phyloP scores from a whole-genome alignment of 2,888 invertebrate genomes.

The Pristionchus exspectatus region DNA sequence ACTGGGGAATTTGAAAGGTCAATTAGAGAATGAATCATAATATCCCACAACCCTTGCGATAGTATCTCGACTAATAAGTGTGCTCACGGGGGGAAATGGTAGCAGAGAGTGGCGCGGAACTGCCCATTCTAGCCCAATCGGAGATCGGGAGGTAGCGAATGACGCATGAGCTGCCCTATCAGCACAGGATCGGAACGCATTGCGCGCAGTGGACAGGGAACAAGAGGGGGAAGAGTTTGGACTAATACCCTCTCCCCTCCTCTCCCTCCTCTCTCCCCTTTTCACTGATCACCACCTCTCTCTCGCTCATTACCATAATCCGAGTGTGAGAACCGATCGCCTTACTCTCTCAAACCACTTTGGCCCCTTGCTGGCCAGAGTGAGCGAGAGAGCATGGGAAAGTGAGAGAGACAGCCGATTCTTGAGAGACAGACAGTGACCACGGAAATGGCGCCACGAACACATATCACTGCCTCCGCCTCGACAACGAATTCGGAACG shows the following conservation, averaged over 20 bases:
- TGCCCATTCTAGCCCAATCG: no score
- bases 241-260: background rate
- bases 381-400: no score
- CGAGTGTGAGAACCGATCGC: background rate
- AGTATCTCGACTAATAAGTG: no score
- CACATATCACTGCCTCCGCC: background rate
- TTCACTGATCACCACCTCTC: background rate
- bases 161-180: background rate
- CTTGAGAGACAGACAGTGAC: background rate
- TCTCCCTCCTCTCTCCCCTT: background rate
- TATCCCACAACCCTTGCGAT: no score
- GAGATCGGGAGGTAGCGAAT: no score
- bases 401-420: no score
- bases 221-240: background rate
- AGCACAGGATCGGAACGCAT: background rate
- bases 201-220: background rate
- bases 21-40: no score
- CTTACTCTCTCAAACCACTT: no score
- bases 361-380: no score
- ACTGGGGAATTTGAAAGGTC: no score
- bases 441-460: conserved; percentile 8
- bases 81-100: no score
- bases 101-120: no score
- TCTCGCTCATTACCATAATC: conserved; percentile 26
- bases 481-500: background rate